Evolutionary conservation across 2,797 vertebrate genomes (phyloP), one percentile per base, ranked within the genome.

Genomic region (Periparus ater): DNA sequence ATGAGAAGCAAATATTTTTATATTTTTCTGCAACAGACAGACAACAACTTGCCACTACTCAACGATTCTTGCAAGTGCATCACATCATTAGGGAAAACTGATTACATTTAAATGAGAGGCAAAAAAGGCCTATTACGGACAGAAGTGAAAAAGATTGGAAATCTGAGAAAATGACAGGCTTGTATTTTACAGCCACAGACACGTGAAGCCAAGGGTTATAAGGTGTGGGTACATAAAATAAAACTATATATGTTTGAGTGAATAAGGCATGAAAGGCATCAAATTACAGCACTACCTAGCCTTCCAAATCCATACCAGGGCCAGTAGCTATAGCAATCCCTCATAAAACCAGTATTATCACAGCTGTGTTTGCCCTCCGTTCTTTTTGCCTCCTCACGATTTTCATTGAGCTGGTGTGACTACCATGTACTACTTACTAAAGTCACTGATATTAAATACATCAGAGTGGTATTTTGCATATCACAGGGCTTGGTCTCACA

Each of bases 151-250:
- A 50, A 90, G 32, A 3, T 23, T 51, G 54, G 66, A 84, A 92
- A 84, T 74, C 26, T 78, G 67, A 91, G 79, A 88, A 94, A 86
- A 89, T n/a, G 45, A 40, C 54, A 86, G 30, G 25, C 29, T 67
- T 89, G 26, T 70, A n/a, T 67, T 89, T 89, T 88, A 91, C 42
- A 83, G 53, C 38, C 58, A 61, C 23, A 67, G 81, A 53, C 40
- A 40, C 0, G 1, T 60, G 70, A 89, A 80, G 65, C 22, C 75
- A 79, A 77, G 50, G 65, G 61, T 93, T 88, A 67, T 38, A 90
- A 88, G 70, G 70, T 88, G 58, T 75, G 66, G 47, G 66, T 45
- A 68, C 62, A 66, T 84, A 88, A 96, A 83, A 91, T 76, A 70
- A 85, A 94, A 77, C 84, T n/a, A 63, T 58, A 68, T 75, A 71